Conservation (phyloP, 2,113 vertebrate species). For the Zosterops hypoxanthus region DNA sequence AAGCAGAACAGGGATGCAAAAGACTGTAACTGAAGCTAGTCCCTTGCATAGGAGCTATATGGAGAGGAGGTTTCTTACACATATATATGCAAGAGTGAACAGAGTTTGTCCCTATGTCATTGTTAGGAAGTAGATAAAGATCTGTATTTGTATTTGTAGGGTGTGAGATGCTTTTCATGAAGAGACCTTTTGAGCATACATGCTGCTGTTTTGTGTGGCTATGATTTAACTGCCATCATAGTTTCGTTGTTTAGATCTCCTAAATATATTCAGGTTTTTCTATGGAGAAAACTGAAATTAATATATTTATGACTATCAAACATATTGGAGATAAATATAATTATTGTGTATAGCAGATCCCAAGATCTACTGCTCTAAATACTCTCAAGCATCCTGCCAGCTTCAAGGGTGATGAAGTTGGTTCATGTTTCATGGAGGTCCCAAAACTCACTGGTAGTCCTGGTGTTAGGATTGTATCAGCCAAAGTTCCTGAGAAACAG, state of each 20-base stretch:
- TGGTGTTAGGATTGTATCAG: background rate
- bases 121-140: slow-evolving; percentile 38
- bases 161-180: slow-evolving; percentile 26
- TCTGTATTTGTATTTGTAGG: slow-evolving; percentile 42
- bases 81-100: background rate
- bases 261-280: background rate
- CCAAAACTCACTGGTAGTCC: background rate
- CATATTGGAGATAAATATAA: background rate
- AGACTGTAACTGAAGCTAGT: background rate
- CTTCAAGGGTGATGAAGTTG: background rate
- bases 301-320: background rate
- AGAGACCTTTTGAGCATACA: slow-evolving; percentile 16
- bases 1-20: background rate
- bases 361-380: background rate
- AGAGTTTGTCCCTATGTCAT: slow-evolving; percentile 5
- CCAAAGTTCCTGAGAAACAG: background rate
- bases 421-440: background rate
- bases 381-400: background rate
- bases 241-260: background rate
- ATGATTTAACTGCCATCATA: background rate
- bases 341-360: background rate
- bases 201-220: slow-evolving; percentile 16
- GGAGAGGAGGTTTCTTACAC: background rate
- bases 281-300: background rate
- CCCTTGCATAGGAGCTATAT: background rate